phyloP scores from a whole-genome alignment of 1,140 invertebrate species.

The Cydia amplana region DNA sequence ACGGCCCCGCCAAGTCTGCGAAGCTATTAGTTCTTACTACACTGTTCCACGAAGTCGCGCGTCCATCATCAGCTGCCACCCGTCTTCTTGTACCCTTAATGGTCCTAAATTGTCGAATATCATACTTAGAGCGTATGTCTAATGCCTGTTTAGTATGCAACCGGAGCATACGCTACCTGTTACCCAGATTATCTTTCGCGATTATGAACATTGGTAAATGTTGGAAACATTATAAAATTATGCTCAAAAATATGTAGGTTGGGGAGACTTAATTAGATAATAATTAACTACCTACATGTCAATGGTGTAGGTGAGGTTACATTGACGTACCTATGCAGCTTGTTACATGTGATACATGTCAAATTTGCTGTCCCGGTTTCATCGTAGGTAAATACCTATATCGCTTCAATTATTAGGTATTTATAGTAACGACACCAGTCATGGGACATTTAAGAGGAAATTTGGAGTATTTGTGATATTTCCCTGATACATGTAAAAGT shows the following conservation, averaged over 20 bases:
- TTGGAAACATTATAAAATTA: background rate
- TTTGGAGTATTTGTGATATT: too few species aligned
- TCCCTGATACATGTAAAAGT: too few species aligned
- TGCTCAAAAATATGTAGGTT: background rate
- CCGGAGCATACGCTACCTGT: slow-evolving; percentile 21
- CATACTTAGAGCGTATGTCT: slow-evolving; percentile 34
- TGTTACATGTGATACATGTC: too few species aligned
- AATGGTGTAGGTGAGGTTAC: too few species aligned
- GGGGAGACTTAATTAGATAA: too few species aligned
- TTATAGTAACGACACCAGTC: too few species aligned
- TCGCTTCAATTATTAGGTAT: too few species aligned
- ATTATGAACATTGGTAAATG: background rate
- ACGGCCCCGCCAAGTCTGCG: background rate
- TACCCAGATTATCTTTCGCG: slow-evolving; percentile 14
- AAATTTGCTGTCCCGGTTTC: too few species aligned
- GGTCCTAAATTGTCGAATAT: slow-evolving; percentile 42
- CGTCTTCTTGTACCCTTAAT: slow-evolving; percentile 35
- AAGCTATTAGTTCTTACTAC: slow-evolving; percentile 35
- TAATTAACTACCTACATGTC: too few species aligned
- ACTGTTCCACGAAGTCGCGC: slow-evolving; percentile 34
- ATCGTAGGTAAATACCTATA: too few species aligned
- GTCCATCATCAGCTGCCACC: slow-evolving; percentile 28
- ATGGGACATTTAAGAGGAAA: too few species aligned
- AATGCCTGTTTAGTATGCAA: slow-evolving; percentile 38
- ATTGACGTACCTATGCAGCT: too few species aligned